Base-by-base conservation (phyloP, 2,113 vertebrate species). In the Corvus cornix region DNA sequence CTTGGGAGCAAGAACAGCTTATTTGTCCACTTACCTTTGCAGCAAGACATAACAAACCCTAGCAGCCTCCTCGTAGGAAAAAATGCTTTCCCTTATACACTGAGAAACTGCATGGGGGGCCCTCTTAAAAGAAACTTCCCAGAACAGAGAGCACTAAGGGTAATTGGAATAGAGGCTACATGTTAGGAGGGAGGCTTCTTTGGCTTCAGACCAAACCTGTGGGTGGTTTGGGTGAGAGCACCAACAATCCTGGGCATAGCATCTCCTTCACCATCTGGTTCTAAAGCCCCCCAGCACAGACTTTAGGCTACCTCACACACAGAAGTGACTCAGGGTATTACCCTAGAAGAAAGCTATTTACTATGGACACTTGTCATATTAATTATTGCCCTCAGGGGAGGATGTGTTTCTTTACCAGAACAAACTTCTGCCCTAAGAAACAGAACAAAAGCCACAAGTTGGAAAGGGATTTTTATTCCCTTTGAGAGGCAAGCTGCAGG, bases 331-430 rank as follows among this genome's bases (percentile, higher is more conserved):
- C 56, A 60, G 58, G 44, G 52, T 72, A 70, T 87, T 96, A 93
- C 76, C 52, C 82, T 74, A 90, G 49, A 43, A 93, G 92, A 94
- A 96, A 95, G 62, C 51, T 96, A 95, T 95, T 97, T 95, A 93
- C 68, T 87, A 53, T 35, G 76, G 92, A 93, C 89, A 89, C 49
- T 93, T 93, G 68, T 86, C 84, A 80, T 89, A 91, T 58, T 64
- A 75, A 33, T 77, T 39, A 63, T 43, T 76, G 33, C 33, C 35
- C 63, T 59, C 35, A 33, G 49, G 63, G 77, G 68, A 74, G 22
- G 27, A 87, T 52, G 9, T 27, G 30, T 58, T 91, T 73, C 87
- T 70, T 84, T 49, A 92, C 21, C 44, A 78, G 68, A 95, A 91
- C 74, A 62, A 95, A 78, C 39, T 35, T 39, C 60, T 77, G 27